Percentiles rank a stretch among this genome's conserved stretches.
phyloP scores from a whole-genome alignment of 2,797 vertebrate species.

The Acanthurus leucopareius region DNA sequence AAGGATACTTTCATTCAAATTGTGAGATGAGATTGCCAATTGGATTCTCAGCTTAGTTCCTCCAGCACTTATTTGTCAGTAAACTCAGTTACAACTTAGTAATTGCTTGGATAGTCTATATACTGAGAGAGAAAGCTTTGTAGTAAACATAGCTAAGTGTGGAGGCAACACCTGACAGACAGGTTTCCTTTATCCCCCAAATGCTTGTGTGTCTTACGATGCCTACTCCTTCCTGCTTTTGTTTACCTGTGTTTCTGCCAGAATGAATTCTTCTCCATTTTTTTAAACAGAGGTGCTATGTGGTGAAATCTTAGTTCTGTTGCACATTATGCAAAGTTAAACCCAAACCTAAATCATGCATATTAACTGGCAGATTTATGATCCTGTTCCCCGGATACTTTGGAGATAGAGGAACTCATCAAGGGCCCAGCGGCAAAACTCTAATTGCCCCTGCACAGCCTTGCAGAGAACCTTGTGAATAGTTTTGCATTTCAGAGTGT shows the following conservation, averaged over 20 bases:
- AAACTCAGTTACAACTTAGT: slow-evolving; percentile 29
- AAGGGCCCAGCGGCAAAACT: slow-evolving; percentile 65
- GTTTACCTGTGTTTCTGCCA: slow-evolving; percentile 28
- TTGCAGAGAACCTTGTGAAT: slow-evolving; percentile 74
- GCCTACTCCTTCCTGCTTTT: slow-evolving; percentile 12
- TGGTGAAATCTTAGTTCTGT: slow-evolving; percentile 32
- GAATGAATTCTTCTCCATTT: slow-evolving; percentile 1
- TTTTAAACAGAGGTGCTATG: slow-evolving; percentile 1
- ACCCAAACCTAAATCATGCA: slow-evolving; percentile 61
- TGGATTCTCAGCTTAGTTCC: slow-evolving; percentile 22
- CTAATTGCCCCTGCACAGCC: slow-evolving; percentile 78
- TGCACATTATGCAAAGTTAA: slow-evolving; percentile 52
- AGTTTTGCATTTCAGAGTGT: slow-evolving; percentile 79
- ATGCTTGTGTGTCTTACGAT: slow-evolving; percentile 5
- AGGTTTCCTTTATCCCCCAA: slow-evolving; percentile 17
- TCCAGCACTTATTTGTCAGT: slow-evolving; percentile 16
- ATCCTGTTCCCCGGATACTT: slow-evolving; percentile 63
- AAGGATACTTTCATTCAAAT: slow-evolving; percentile 45
- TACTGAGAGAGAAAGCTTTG: slow-evolving; percentile 13
- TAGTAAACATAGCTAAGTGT: slow-evolving; percentile 13
- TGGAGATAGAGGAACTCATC: slow-evolving; percentile 73
- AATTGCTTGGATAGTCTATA: slow-evolving; percentile 23
- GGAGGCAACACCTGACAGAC: slow-evolving; percentile 23
- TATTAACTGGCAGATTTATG: slow-evolving; percentile 71
- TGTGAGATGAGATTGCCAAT: slow-evolving; percentile 44